Conservation (phyloP, 2,797 vertebrate species). For the Cygnus olor region DNA sequence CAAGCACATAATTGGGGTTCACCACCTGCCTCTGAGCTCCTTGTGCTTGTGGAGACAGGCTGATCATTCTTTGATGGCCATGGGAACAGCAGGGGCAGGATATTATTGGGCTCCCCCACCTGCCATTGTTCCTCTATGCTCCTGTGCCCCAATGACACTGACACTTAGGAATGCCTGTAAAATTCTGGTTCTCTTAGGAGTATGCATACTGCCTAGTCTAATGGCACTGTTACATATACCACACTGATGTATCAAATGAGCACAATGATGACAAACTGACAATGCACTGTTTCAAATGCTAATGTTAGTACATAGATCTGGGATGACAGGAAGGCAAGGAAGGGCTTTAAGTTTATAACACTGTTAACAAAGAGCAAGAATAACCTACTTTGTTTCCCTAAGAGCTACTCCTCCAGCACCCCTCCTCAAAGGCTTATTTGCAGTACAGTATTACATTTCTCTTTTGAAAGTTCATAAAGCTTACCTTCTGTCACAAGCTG, state of each 20-base stretch:
- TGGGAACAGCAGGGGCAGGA: too few relatives aligned
- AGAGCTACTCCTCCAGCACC: not conserved
- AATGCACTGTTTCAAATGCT: not conserved
- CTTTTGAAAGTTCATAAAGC: not conserved
- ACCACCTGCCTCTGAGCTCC: too few relatives aligned
- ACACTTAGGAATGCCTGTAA: not conserved
- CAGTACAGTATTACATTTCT: not conserved
- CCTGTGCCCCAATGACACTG: not conserved
- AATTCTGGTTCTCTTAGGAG: not conserved
- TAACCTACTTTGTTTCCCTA: not conserved
- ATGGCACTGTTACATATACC: not conserved
- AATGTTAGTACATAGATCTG: not conserved
- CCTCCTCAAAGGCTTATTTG: not conserved
- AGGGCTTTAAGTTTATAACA: not conserved
- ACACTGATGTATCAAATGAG: not conserved
- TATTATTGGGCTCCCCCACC: too few relatives aligned
- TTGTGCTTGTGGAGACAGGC: too few relatives aligned
- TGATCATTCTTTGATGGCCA: too few relatives aligned
- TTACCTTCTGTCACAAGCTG: constrained; percentile 88
- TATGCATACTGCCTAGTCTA: not conserved
- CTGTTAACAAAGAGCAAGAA: not conserved
- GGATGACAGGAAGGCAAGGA: not conserved
- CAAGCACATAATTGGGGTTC: too few relatives aligned
- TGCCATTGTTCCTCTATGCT: too few relatives aligned
- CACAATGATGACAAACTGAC: not conserved